A percentile compares a stretch with the other conserved stretches of the same genome.
phyloP scores from a whole-genome alignment of 2,888 invertebrate genomes.

The Galerucella nymphaeae region DNA sequence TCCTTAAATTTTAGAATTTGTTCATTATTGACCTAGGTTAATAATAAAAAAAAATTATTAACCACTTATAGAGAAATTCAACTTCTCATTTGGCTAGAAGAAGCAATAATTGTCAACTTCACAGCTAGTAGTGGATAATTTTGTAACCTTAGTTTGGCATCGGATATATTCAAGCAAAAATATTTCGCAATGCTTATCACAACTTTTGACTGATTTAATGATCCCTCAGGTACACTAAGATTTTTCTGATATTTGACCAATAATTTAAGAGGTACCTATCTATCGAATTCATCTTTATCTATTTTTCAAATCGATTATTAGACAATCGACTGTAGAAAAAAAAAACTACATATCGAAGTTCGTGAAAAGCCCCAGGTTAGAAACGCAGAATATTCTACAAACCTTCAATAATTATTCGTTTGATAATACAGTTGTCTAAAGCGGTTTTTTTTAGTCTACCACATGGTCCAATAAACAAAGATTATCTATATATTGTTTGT shows the following conservation, averaged over 20 bases:
- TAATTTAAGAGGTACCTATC: slow-evolving; percentile 30
- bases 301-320: slow-evolving; percentile 41
- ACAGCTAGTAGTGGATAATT: no score
- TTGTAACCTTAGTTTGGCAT: no score
- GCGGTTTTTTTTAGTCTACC: slow-evolving; percentile 12
- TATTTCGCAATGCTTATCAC: no score
- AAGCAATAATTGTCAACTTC: no score
- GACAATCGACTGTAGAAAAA: slow-evolving; percentile 42
- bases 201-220: no score
- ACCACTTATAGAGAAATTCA: no score
- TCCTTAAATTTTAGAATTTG: no score
- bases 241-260: slow-evolving; percentile 24
- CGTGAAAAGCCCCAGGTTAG: slow-evolving; percentile 47
- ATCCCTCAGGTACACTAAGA: neutral
- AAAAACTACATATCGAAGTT: slow-evolving; percentile 41
- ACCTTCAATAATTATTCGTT: slow-evolving; percentile 48
- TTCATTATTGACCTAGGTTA: no score
- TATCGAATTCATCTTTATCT: slow-evolving; percentile 40
- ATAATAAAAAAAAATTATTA: no score
- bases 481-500: slow-evolving; percentile 1
- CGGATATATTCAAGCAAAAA: no score
- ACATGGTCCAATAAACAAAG: slow-evolving; percentile 7
- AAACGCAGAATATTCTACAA: slow-evolving; percentile 46
- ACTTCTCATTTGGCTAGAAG: no score
- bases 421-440: slow-evolving; percentile 34